Base-by-base conservation (phyloP, 2,113 vertebrate species). In the Henicopernis longicauda region DNA sequence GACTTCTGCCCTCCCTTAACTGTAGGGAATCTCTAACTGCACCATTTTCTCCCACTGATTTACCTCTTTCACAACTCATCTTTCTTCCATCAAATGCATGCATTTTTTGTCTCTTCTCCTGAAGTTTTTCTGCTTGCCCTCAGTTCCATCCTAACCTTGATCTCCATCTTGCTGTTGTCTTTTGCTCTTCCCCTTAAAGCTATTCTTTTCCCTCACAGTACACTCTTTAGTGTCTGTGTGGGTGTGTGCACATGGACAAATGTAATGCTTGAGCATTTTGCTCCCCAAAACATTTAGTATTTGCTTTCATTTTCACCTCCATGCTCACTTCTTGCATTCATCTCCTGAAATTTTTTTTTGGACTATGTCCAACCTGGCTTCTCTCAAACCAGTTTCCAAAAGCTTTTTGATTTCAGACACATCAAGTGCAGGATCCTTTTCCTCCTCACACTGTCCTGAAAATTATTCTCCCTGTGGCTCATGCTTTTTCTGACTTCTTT, bases 211-310 rank as follows among this genome's bases (percentile, higher is more conserved):
- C 69, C n/a, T 69, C 66, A 47, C 38, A 54, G 17, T 5, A 8
- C 65, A 7, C 32, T 38, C 55, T 42, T 16, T 1, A 61, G 54
- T 25, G 5, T 13, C 19, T 9, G 6, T 7, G 26, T 11, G 32
- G 42, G 19, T 11, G 47, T 4, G 11, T 15, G 8, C 25, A 22
- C 0, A 0, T 9, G 45, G 67, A 19, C 10, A 8, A 71, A n/a
- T 5, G 29, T 7, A 57, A 45, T 6, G 32, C 55, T 58, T 40
- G 14, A 86, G 54, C 26, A 11, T 74, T 80, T 38, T 62, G n/a
- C n/a, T 22, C 61, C 73, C n/a, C 25, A 61, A 61, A 82, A 65
- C 19, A 26, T 57, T 49, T 20, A 16, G 22, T 15, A 66, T 42
- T 66, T 63, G 13, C 45, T 89, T 61, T 67, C 3, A 16, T 89